Evolutionary conservation across 1,140 invertebrate genomes (phyloP), one percentile per base, ranked within the genome.

Genomic region (Diachasmimorpha longicaudata): DNA sequence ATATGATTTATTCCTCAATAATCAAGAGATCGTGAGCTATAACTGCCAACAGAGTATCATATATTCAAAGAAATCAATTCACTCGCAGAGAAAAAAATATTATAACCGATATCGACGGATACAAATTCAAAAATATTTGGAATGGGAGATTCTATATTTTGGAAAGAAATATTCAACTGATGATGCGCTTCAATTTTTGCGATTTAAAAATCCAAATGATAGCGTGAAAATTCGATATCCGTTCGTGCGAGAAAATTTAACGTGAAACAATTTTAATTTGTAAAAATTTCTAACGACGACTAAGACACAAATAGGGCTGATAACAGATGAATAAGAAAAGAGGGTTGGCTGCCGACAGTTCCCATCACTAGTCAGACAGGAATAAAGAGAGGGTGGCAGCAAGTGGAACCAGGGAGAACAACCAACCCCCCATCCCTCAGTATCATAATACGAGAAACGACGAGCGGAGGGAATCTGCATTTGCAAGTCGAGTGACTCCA

Each of bases 381-480:
- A 63, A 63, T 63, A 80, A 75, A 66, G 31, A 72, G 68, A 78
- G 19, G 68, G 16, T 55, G 48, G 19, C n/a, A 55, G 48, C 48
- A 55, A 42, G 39, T 52, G 14, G 75, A 78, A 69, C 69, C 68
- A 72, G 70, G 77, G 74, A 77, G 75, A 70, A 78, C 79, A 80
- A 78, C 77, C 79, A 72, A 81, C 82, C 78, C 78, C 77, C 19
- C 58, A 63, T 31, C 23, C 23, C 58, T 63, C 58, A 55, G 48
- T 55, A 55, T 25, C 23, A 23, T 31, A 63, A n/a, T 63, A 66
- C 25, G n/a, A 36, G 70, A 52, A 52, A 52, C 55, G 46, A 52
- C 55, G 46, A 46, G 37, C 9, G 39, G 39, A 48, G 66, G 71
- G 58, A 78, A 73, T 25, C 37, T 39, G 36, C 63, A 69, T 69